Evolutionary conservation across 2,797 vertebrate genomes (phyloP).

Genomic region (Salmo trutta): DNA sequence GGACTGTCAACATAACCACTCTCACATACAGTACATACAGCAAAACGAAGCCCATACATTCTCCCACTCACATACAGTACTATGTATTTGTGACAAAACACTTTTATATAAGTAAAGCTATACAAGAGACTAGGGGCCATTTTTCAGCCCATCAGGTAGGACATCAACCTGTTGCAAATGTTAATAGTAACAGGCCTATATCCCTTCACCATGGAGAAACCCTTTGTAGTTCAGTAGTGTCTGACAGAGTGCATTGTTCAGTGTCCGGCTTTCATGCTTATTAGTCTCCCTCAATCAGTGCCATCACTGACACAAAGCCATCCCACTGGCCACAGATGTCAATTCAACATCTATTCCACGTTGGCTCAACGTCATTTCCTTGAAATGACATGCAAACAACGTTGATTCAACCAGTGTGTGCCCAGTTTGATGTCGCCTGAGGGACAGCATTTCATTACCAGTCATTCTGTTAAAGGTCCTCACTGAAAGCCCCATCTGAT

Average conservation of each 20-base stretch:
- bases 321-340: too few species aligned
- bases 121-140: background rate
- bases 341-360: too few species aligned
- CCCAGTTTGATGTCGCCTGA: background rate
- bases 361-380: too few species aligned
- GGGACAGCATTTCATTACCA: background rate
- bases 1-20: background rate
- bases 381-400: too few species aligned
- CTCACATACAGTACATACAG: background rate
- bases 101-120: background rate
- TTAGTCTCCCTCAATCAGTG: conserved; percentile 4
- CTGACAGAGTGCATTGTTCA: conserved; percentile 6
- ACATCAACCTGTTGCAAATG: background rate
- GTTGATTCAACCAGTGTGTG: background rate
- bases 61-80: background rate
- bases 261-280: background rate
- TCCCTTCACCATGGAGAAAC: background rate
- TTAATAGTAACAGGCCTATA: background rate
- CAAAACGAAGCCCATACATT: background rate
- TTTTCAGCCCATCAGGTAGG: background rate
- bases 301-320: conserved; percentile 6
- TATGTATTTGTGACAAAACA: background rate
- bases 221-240: background rate
- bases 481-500: background rate
- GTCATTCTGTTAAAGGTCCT: conserved; percentile 4